Base-by-base conservation (phyloP, 2,797 vertebrate genomes). In the Margarornis squamiger region DNA sequence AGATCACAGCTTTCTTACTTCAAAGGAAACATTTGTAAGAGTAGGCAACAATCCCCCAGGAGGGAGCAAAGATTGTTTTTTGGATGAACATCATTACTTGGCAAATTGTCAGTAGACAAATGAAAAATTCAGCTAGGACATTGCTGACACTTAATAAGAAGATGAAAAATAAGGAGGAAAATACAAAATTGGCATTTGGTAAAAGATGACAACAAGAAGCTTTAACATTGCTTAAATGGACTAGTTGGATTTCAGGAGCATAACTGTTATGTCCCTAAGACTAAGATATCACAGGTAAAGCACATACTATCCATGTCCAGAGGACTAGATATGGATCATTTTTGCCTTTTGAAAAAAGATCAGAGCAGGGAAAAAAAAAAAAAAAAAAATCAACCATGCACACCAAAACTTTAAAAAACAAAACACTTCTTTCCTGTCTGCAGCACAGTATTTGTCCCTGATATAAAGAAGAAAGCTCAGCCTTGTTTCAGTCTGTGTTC, bases 1-100 rank as follows among this genome's bases (percentile, higher is more conserved):
- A 9, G 54, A 80, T 65, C 76, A 77, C 68, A 83, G 57, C 46
- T 77, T 76, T 30, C 20, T 26, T 26, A 43, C 34, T 93, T 91
- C 89, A 72, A 88, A 87, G 34, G 23, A 85, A 76, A 57, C 16
- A 55, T 45, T 88, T 72, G 8, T 71, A 59, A 68, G 49, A 58
- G 16, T 34, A 58, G 43, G 54, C 36, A 80, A 71, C 43, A 89
- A 46, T 71, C 32, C 26, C 71, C 48, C 70, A 17, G 12, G 9
- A 77, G 30, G 22, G 18, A 2, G 6, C 27, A 65, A 79, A 78
- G 29, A 65, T 20, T 67, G 34, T 43, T 91, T 49, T 86, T 87
- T 21, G 38, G 49, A 65, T 89, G 34, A 74, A 67, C 46, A 82
- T 61, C 32, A 65, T 93, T 72, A 63, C 38, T 79, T 74, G 55